phyloP scores from a whole-genome alignment of 2,888 invertebrate genomes.

The Hydriomena furcata region DNA sequence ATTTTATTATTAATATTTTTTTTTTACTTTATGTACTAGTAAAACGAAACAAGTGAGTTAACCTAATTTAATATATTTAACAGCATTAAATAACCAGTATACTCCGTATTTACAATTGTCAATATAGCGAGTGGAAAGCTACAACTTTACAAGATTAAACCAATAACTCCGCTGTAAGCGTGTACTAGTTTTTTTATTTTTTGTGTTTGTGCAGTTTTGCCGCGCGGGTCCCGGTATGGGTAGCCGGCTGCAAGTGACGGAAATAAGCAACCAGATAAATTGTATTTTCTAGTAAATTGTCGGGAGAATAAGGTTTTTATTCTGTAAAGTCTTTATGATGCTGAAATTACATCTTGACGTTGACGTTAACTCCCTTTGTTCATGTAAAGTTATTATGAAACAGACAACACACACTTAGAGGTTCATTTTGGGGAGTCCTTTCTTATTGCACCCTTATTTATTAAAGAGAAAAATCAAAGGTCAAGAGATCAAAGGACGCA shows the following conservation, averaged over 20 bases:
- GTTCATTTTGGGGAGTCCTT: too few relatives aligned
- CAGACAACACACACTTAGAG: too few relatives aligned
- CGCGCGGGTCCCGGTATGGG: constrained; percentile 2
- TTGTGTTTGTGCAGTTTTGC: constrained; percentile 3
- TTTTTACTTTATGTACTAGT: too few relatives aligned
- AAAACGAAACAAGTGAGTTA: too few relatives aligned
- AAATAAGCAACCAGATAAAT: constrained; percentile 6
- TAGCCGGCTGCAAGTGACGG: constrained; percentile 3
- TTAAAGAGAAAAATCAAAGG: too few relatives aligned
- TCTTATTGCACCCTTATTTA: too few relatives aligned
- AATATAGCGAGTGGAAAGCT: background rate
- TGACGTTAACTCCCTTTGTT: background rate
- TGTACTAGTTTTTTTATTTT: background rate
- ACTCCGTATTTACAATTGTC: background rate
- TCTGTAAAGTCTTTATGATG: background rate
- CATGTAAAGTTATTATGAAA: too few relatives aligned
- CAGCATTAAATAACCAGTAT: too few relatives aligned
- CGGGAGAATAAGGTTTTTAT: background rate
- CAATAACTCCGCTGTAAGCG: constrained; percentile 9
- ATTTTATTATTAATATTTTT: too few relatives aligned
- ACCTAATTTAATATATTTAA: too few relatives aligned
- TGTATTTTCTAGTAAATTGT: background rate
- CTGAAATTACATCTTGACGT: background rate
- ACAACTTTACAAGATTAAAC: constrained; percentile 9
- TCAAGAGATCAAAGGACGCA: too few relatives aligned